Percentiles rank a stretch among this genome's conserved stretches.
Conservation (phyloP, 2,888 invertebrate genomes). For the Pollenia amentaria region DNA sequence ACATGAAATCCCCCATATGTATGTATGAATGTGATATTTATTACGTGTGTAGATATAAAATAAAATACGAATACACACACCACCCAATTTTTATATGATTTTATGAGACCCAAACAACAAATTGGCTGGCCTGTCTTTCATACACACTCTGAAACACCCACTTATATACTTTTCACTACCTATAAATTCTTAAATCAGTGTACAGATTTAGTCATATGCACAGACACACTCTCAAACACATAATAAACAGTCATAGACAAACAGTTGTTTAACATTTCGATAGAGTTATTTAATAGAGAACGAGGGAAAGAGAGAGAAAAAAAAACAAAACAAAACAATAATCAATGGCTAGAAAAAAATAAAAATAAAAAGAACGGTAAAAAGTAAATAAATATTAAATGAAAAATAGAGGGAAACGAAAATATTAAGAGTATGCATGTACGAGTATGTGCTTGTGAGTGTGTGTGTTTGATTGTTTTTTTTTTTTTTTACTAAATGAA, state of each 20-base stretch:
- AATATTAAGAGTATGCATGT: no score
- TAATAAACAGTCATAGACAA: slow-evolving; percentile 5
- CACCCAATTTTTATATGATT: slow-evolving; percentile 14
- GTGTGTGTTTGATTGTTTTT: background rate
- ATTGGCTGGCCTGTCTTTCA: background rate
- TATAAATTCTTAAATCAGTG: slow-evolving; percentile 39
- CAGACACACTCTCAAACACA: background rate
- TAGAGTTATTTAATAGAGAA: slow-evolving; percentile 67
- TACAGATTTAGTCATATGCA: background rate
- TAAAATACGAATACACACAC: slow-evolving; percentile 18
- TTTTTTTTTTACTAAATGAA: slow-evolving; percentile 65
- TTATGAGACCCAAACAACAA: slow-evolving; percentile 3
- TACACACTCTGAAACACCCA: background rate
- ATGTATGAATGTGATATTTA: no score
- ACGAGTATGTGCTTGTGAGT: background rate
- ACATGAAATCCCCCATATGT: no score
- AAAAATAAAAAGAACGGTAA: slow-evolving; percentile 26
- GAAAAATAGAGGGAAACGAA: background rate
- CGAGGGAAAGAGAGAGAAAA: background rate
- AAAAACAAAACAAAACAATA: slow-evolving; percentile 48
- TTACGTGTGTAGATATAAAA: slow-evolving; percentile 21
- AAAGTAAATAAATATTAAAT: slow-evolving; percentile 44
- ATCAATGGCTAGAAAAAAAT: slow-evolving; percentile 69
- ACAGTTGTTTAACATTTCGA: slow-evolving; percentile 66
- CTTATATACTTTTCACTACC: background rate